phyloP scores from a whole-genome alignment of 1,140 invertebrate genomes.

The Ceratina calcarata region DNA sequence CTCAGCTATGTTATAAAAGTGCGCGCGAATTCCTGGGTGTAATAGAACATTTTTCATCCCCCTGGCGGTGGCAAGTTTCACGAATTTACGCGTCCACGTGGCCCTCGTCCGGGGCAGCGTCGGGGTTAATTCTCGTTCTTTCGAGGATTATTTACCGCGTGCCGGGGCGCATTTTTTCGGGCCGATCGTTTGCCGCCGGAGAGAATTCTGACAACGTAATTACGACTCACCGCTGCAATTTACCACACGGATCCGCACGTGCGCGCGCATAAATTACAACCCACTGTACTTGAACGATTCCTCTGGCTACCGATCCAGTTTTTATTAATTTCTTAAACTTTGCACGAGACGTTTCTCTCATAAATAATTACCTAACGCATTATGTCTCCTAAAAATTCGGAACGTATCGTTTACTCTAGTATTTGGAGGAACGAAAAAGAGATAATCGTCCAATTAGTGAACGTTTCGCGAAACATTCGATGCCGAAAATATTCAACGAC shows the following conservation, averaged over 20 bases:
- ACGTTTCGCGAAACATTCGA: too few species aligned
- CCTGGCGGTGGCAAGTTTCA: not conserved
- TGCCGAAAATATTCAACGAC: too few species aligned
- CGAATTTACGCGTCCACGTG: not conserved
- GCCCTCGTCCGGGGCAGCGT: too few species aligned
- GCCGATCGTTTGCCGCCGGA: constrained; percentile 20
- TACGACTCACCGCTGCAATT: constrained; percentile 34
- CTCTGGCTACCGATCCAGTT: too few species aligned
- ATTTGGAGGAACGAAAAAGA: too few species aligned
- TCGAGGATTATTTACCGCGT: constrained; percentile 29
- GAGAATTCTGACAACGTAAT: constrained; percentile 53
- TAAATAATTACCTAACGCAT: too few species aligned
- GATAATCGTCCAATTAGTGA: too few species aligned
- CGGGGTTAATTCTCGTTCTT: constrained; percentile 22
- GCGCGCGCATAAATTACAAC: constrained; percentile 35
- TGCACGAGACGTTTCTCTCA: too few species aligned
- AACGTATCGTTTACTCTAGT: too few species aligned
- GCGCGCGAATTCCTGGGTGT: not conserved
- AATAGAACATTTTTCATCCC: not conserved
- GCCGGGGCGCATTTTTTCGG: not conserved
- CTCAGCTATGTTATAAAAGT: too few species aligned
- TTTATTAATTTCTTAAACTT: constrained; percentile 31
- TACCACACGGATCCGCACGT: constrained; percentile 2
- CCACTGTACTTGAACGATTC: too few species aligned
- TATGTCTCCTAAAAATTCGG: too few species aligned